These are phyloP conservation scores for Eupeodes luniger DNA, from an alignment of 2,888 invertebrate species.

Conservation along the genomic window DNA sequence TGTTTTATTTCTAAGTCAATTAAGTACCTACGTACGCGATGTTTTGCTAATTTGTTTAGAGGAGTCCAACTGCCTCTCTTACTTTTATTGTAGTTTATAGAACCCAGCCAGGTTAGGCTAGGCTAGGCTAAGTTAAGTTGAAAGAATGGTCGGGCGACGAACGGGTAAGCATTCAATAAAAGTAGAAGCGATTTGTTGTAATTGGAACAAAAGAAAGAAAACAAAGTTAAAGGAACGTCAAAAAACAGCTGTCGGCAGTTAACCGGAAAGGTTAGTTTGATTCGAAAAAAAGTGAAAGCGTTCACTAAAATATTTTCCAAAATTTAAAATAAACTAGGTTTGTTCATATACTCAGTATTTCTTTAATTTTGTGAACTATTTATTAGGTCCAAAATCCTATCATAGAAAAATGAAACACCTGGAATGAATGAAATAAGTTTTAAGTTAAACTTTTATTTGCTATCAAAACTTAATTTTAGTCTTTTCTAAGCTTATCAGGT, in stretches of 20 bases:
- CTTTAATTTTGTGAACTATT: no score
- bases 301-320: not conserved
- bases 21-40: constrained; percentile 13
- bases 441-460: no score
- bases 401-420: no score
- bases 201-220: constrained; percentile 14
- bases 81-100: not conserved
- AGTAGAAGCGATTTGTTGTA: not conserved
- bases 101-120: not conserved
- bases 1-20: constrained; percentile 6
- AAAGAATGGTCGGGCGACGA: not conserved
- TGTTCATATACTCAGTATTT: no score
- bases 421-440: no score
- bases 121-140: not conserved
- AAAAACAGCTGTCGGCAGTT: constrained; percentile 56
- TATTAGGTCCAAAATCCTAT: no score
- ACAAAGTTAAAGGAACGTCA: constrained; percentile 60
- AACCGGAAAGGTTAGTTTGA: constrained; percentile 40
- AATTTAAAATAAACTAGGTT: no score
- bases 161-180: not conserved
- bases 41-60: constrained; percentile 48
- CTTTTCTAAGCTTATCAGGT: no score
- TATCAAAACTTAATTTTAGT: no score
- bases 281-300: not conserved
- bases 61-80: not conserved